phyloP scores from a whole-genome alignment of 2,888 invertebrate genomes.

The Amiota minor region DNA sequence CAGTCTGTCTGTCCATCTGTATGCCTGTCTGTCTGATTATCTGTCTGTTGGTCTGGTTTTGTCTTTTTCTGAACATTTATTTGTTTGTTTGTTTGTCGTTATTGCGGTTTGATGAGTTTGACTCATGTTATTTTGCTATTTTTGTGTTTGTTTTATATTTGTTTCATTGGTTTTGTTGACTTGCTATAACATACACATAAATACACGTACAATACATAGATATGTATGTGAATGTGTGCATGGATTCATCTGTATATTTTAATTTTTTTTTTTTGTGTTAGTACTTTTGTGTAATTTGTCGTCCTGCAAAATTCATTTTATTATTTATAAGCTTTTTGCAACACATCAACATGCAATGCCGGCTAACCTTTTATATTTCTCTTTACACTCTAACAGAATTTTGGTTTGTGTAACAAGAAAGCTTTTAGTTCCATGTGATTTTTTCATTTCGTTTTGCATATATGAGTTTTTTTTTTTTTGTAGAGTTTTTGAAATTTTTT shows the following conservation, averaged over 20 bases:
- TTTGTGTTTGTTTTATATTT: slow-evolving; percentile 32
- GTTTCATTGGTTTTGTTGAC: slow-evolving; percentile 1
- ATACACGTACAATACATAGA: too few species aligned
- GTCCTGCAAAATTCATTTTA: slow-evolving; percentile 53
- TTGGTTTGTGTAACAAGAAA: slow-evolving; percentile 30
- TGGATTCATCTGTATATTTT: not conserved
- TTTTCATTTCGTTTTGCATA: slow-evolving; percentile 48
- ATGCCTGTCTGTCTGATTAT: slow-evolving; percentile 19
- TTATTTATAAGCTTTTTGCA: slow-evolving; percentile 58
- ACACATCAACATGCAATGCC: slow-evolving; percentile 7
- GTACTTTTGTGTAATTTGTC: slow-evolving; percentile 47
- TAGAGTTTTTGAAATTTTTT: not conserved
- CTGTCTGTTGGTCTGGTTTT: slow-evolving; percentile 27
- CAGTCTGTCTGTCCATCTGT: slow-evolving; percentile 32
- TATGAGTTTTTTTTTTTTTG: not conserved
- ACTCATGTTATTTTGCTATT: slow-evolving; percentile 40
- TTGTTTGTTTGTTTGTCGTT: slow-evolving; percentile 40
- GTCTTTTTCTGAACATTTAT: not conserved
- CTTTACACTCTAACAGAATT: not conserved
- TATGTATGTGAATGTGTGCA: too few species aligned
- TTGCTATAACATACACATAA: not conserved
- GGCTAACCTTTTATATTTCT: slow-evolving; percentile 50
- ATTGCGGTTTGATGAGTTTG: slow-evolving; percentile 44
- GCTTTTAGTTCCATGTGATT: slow-evolving; percentile 56
- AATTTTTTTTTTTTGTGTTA: not conserved